phyloP scores from a whole-genome alignment of 2,797 vertebrate genomes.

The Hoplostethus atlanticus region DNA sequence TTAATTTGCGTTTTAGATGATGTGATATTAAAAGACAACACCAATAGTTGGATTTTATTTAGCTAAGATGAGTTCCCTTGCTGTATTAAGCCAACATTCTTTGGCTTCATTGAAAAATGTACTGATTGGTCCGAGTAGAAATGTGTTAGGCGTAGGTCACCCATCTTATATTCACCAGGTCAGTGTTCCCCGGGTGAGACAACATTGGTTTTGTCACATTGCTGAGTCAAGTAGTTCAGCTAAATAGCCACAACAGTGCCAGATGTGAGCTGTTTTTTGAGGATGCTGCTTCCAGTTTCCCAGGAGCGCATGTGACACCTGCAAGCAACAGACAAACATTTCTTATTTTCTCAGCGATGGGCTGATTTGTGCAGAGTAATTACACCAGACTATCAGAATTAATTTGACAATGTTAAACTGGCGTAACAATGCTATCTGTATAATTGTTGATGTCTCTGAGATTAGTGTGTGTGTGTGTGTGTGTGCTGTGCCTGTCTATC shows the following conservation, averaged over 20 bases:
- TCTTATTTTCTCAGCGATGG: neutral
- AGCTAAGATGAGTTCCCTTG: no score
- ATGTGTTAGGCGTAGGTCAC: no score
- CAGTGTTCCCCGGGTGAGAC: no score
- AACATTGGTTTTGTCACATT: neutral
- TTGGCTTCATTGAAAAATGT: no score
- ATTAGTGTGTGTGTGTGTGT: slow-evolving; percentile 20
- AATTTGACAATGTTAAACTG: slow-evolving; percentile 41
- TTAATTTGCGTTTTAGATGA: neutral
- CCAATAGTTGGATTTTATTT: no score
- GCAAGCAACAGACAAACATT: neutral
- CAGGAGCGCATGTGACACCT: no score
- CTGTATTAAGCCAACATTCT: no score
- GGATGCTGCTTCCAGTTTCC: neutral
- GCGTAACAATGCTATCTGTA: slow-evolving; percentile 55
- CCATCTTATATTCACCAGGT: neutral
- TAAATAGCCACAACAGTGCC: neutral
- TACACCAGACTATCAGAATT: slow-evolving; percentile 57
- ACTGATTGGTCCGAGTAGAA: neutral
- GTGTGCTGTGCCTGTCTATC: neutral
- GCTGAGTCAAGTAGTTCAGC: neutral
- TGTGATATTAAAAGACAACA: slow-evolving; percentile 7
- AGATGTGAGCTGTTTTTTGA: neutral
- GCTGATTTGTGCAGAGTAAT: slow-evolving; percentile 55
- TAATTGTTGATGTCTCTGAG: slow-evolving; percentile 30